Evolutionary conservation across 1,140 invertebrate genomes (phyloP), one percentile per base, ranked within the genome.

Genomic region (Mactra quadrangularis): DNA sequence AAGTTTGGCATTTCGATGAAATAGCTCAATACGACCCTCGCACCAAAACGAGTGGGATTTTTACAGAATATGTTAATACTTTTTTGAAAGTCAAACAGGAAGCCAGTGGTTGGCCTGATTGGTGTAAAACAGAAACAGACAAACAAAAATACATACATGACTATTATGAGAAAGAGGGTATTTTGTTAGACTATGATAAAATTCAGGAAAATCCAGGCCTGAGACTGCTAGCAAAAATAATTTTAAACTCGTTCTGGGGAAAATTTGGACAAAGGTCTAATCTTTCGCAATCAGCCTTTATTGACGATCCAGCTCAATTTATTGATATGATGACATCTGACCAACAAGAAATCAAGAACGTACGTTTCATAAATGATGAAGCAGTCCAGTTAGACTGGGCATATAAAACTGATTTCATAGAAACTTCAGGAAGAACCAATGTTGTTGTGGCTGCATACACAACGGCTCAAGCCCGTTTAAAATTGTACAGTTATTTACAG

Each of bases 401-500:
- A 31, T 60, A 70, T 52, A 68, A 22, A 1, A 52, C 6, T 29
- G 64, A 60, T 38, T 74, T 71, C 22, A 59, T 33, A 15, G 29
- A 55, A 3, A 1, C 33, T 22, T 19, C 22, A 15, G 13, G 15
- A 25, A 70, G 38, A 17, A 87, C 88, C 13, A 93, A 91, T 78
- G 89, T 92, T 13, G 62, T 89, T 1, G 84, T 93, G 4, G 91
- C 91, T 11, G 88, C 88, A 0, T 93, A 88, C 60, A 90, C 88
- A 9, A 94, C 93, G 4, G 87, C 91, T 11, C 89, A 93, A 68
- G 92, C 92, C 0, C 64, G 92, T 0, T 60, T 93, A 19, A 89
- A 92, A 76, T 85, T 93, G 6, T 93, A 92, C 59, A 59, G 59
- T 25, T 89, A 90, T 76, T 70, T 93, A 17, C 86, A 92, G 78